Evolutionary conservation across 2,113 vertebrate genomes (phyloP), one percentile per base, ranked within the genome.

Genomic region (Herpailurus yagouaroundi): DNA sequence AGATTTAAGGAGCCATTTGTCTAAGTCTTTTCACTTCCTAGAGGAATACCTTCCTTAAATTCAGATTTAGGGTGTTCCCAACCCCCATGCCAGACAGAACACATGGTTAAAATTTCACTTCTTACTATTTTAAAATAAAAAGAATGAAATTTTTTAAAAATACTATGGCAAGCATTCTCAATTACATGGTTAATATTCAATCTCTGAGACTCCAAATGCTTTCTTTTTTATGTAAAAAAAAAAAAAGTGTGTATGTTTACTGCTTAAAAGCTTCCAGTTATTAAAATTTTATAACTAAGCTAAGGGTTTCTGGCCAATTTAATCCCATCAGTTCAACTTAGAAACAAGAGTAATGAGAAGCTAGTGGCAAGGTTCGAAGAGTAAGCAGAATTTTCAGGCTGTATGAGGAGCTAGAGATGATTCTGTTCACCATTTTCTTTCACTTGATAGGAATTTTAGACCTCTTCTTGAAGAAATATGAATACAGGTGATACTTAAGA

Each of bases 261-360:
- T 89, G 91, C 10, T 15, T 80, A 85, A 97, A 94, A 97, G 50
- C 73, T 76, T 45, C 9, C 12, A 69, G 41, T 79, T 91, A 84
- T 89, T 63, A 90, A 96, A 82, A 96, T 91, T 91, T 93, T 79
- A 82, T 57, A 94, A 82, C 4, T 13, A 50, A 94, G 41, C 64
- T 64, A 74, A 89, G 15, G 85, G 27, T 74, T 95, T 91, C 36
- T 63, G 76, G n/a, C 16, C 79, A 95, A 89, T 64, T 93, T 84
- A 86, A 80, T 89, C 18, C 36, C 48, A 84, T 87, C 33, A 92
- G 19, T 79, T 96, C 90, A 95, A 57, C 69, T 76, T 73, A 95
- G 63, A 94, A 88, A 90, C 27, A 93, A 94, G 69, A 92, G 36
- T 33, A 38, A 36, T 73, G 14, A 92, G 76, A 89, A 85, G 48